phyloP scores from a whole-genome alignment of 2,888 invertebrate species.

The Coleophora deauratella region DNA sequence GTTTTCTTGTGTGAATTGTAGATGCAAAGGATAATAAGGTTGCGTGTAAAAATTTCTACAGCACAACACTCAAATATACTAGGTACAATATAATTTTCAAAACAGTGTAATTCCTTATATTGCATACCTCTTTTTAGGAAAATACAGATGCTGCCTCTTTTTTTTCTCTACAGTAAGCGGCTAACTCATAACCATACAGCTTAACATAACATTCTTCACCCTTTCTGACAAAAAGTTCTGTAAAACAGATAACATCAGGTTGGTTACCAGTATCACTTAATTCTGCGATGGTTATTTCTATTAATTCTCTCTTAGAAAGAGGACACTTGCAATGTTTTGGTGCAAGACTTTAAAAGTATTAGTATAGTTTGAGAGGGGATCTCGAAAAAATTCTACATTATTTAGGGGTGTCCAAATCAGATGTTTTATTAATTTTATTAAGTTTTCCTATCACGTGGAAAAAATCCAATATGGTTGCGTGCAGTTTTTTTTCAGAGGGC shows the following conservation, averaged over 20 bases:
- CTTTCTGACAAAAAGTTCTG: background rate
- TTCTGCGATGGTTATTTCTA: background rate
- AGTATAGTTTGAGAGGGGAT: too few relatives aligned
- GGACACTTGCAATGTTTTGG: background rate
- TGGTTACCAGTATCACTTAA: background rate
- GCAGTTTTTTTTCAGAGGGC: too few relatives aligned
- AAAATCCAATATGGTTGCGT: too few relatives aligned
- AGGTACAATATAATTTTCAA: background rate
- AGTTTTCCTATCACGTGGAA: too few relatives aligned
- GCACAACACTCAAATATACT: background rate
- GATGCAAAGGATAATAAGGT: background rate
- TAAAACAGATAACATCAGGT: background rate
- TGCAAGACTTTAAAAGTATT: background rate
- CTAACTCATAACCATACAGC: background rate
- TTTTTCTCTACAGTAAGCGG: background rate
- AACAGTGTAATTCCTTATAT: background rate
- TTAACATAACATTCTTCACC: background rate
- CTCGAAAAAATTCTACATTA: too few relatives aligned
- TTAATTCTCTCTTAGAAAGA: background rate
- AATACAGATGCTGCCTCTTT: background rate
- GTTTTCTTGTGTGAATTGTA: background rate
- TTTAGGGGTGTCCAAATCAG: too few relatives aligned
- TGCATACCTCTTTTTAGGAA: background rate
- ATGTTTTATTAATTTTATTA: too few relatives aligned
- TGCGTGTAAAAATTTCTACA: background rate